Percentiles rank a stretch among this genome's conserved stretches.
Evolutionary conservation across 2,797 vertebrate genomes (phyloP).

Genomic region (Micropoecilia bifurca): DNA sequence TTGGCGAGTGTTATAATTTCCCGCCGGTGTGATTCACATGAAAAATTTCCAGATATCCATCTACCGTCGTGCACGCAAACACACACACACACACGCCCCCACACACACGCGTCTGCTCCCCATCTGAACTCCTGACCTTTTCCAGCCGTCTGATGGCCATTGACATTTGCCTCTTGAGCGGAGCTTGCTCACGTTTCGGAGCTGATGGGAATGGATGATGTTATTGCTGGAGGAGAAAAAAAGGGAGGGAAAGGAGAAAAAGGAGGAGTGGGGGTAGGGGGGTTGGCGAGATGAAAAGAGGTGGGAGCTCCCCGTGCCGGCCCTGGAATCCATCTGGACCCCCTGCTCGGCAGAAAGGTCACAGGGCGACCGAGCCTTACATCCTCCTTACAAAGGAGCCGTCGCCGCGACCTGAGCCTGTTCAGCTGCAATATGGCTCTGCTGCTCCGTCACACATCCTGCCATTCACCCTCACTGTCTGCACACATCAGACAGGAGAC

Average conservation of each 20-base stretch:
- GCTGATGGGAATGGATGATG: constrained; percentile 80
- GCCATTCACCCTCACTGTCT: constrained; percentile 59
- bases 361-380: constrained; percentile 67
- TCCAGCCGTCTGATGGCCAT: constrained; percentile 79
- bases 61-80: constrained; percentile 36
- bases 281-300: constrained; percentile 24
- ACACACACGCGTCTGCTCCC: constrained; percentile 45
- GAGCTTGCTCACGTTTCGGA: constrained; percentile 74
- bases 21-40: constrained; percentile 74
- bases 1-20: constrained; percentile 73
- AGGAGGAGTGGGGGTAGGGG: not conserved
- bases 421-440: constrained; percentile 57
- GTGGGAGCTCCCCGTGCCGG: constrained; percentile 48
- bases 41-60: constrained; percentile 67
- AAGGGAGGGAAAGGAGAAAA: constrained; percentile 50
- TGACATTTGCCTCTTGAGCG: constrained; percentile 82
- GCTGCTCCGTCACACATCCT: constrained; percentile 60
- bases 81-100: not conserved
- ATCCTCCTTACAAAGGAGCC: constrained; percentile 73
- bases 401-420: constrained; percentile 47
- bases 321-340: constrained; percentile 72
- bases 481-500: constrained; percentile 44
- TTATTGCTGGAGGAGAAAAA: constrained; percentile 67
- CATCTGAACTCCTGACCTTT: constrained; percentile 84
- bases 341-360: constrained; percentile 72